phyloP scores from a whole-genome alignment of 2,113 vertebrate genomes.

The Scatophagus argus region DNA sequence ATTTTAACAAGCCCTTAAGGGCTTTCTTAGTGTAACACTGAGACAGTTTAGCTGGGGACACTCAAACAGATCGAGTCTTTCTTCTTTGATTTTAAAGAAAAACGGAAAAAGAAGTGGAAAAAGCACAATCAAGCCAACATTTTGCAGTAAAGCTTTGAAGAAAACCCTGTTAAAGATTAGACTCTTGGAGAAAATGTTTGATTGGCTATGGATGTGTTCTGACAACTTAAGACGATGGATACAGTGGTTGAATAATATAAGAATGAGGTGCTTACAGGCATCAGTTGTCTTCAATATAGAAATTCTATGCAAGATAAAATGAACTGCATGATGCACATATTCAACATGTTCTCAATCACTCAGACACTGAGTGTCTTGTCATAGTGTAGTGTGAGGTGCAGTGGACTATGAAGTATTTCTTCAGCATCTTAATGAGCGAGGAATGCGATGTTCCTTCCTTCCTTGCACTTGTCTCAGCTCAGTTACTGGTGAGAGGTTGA shows the following conservation, averaged over 20 bases:
- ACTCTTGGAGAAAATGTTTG: not conserved
- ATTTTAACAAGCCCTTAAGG: constrained; percentile 68
- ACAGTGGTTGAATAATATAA: not conserved
- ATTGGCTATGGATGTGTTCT: constrained; percentile 15
- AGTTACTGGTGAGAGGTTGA: constrained; percentile 46
- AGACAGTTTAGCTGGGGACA: constrained; percentile 40
- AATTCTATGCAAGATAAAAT: not conserved
- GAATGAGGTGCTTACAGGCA: constrained; percentile 13
- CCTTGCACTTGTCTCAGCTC: constrained; percentile 48
- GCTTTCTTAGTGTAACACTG: constrained; percentile 41
- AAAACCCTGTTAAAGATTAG: constrained; percentile 17
- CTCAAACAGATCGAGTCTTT: constrained; percentile 27
- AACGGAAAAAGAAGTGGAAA: constrained; percentile 15
- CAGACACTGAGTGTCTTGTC: not conserved
- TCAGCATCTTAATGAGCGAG: constrained; percentile 39
- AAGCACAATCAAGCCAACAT: not conserved
- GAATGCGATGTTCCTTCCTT: constrained; percentile 48
- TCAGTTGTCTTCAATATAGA: not conserved
- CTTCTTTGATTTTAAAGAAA: constrained; percentile 9
- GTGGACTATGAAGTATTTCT: constrained; percentile 15
- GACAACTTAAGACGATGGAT: constrained; percentile 23
- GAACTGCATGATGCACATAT: constrained; percentile 1
- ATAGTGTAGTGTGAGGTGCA: constrained; percentile 3
- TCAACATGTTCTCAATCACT: not conserved
- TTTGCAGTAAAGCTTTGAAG: constrained; percentile 5